Conservation (phyloP, 2,888 invertebrate genomes). For the Argyra leucocephala region DNA sequence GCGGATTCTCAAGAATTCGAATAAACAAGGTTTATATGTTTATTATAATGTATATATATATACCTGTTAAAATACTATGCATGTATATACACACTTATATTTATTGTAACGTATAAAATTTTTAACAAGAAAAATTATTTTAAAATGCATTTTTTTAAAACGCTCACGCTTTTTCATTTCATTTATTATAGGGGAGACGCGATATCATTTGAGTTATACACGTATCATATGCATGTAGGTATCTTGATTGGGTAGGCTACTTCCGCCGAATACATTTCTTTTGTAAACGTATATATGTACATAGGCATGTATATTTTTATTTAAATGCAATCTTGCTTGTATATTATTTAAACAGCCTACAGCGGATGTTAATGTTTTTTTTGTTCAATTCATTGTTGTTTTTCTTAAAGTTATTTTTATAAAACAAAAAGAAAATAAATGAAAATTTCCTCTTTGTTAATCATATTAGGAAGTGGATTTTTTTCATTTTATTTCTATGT, state of each 20-base stretch:
- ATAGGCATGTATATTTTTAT: too few relatives aligned
- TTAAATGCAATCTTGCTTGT: too few relatives aligned
- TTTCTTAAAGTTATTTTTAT: constrained; percentile 1
- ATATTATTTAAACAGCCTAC: neutral
- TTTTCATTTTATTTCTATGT: neutral
- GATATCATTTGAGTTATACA: neutral
- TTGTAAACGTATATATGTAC: neutral
- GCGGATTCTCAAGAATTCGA: neutral
- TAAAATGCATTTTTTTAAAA: neutral
- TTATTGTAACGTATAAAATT: neutral
- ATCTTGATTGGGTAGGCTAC: constrained; percentile 3
- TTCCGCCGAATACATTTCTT: constrained; percentile 1
- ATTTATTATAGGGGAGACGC: neutral
- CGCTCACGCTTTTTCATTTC: neutral
- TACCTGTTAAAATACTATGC: neutral
- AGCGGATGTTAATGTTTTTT: neutral
- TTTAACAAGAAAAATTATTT: neutral
- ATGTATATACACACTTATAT: neutral
- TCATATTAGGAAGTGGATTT: neutral
- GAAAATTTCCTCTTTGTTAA: constrained; percentile 3
- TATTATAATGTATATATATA: neutral
- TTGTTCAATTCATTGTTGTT: neutral
- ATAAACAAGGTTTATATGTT: neutral
- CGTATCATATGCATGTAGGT: too few relatives aligned
- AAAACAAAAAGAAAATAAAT: neutral